Evolutionary conservation across 2,113 vertebrate genomes (phyloP).

Genomic region (Melanostigma gelatinosum): DNA sequence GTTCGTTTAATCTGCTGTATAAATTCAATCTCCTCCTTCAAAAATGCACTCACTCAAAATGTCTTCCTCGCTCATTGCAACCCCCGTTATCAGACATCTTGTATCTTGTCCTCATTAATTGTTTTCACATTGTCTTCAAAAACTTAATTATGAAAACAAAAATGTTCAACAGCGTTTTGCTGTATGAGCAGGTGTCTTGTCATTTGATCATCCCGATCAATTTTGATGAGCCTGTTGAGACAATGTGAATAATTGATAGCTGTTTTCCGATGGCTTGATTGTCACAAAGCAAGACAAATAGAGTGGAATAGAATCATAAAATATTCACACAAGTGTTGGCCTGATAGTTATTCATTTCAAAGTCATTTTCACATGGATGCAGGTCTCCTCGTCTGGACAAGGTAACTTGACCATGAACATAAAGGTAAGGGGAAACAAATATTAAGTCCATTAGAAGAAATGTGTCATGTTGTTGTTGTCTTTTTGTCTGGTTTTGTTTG

Average conservation of each 20-base stretch:
- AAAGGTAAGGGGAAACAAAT: slow-evolving; percentile 16
- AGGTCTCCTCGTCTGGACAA: slow-evolving; percentile 41
- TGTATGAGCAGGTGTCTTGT: slow-evolving; percentile 57
- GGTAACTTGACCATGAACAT: slow-evolving; percentile 48
- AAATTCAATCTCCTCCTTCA: slow-evolving; percentile 23
- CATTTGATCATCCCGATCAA: slow-evolving; percentile 80
- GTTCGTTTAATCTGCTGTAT: not conserved
- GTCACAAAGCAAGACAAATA: slow-evolving; percentile 97
- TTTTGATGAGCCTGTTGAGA: slow-evolving; percentile 90
- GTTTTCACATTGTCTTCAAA: slow-evolving; percentile 48
- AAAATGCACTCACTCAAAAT: not conserved
- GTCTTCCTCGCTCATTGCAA: not conserved
- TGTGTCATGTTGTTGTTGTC: not conserved
- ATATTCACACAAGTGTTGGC: slow-evolving; percentile 93
- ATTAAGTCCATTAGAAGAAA: slow-evolving; percentile 3
- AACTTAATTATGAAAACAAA: slow-evolving; percentile 70
- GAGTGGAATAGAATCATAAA: slow-evolving; percentile 96
- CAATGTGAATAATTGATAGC: slow-evolving; percentile 95
- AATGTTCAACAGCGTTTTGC: slow-evolving; percentile 59
- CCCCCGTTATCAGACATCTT: slow-evolving; percentile 39
- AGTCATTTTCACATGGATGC: slow-evolving; percentile 86
- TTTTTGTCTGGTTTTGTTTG: slow-evolving; percentile 6
- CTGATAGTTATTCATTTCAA: slow-evolving; percentile 91
- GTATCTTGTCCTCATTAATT: slow-evolving; percentile 54
- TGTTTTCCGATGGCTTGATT: slow-evolving; percentile 94